phyloP scores from a whole-genome alignment of 2,888 invertebrate species.

The Dynastes grantii region DNA sequence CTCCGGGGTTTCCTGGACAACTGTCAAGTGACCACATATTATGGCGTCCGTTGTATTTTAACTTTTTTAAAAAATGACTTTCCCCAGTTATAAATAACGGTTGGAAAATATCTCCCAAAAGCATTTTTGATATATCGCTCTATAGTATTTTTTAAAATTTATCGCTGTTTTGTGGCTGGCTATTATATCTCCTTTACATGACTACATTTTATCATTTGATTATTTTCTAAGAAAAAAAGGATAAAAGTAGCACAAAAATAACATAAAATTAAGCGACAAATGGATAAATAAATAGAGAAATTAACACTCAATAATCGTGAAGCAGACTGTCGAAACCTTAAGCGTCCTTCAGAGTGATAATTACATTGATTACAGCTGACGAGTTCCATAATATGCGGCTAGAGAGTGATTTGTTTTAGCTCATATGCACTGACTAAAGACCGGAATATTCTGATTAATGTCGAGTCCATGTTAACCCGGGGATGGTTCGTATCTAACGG shows the following conservation, averaged over 20 bases:
- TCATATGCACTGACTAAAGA: constrained; percentile 40
- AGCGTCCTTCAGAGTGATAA: constrained; percentile 32
- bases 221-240: neutral
- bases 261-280: neutral
- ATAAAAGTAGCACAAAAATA: neutral
- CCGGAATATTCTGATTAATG: constrained; percentile 34
- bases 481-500: constrained; percentile 13
- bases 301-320: constrained; percentile 34
- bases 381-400: constrained; percentile 39
- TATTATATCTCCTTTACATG: neutral
- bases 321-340: constrained; percentile 26
- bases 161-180: neutral
- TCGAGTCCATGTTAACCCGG: constrained; percentile 31
- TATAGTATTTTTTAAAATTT: neutral
- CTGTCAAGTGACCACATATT: constrained; percentile 37
- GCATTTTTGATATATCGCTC: constrained; percentile 11
- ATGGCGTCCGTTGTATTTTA: constrained; percentile 17
- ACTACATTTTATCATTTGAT: neutral
- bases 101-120: constrained; percentile 16
- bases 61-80: constrained; percentile 28
- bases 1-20: constrained; percentile 17
- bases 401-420: constrained; percentile 46
- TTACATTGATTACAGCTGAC: constrained; percentile 41
- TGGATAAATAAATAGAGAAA: constrained; percentile 23
- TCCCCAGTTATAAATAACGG: constrained; percentile 18